Evolutionary conservation across 2,113 vertebrate species (phyloP), one percentile per base, ranked within the genome.

Genomic region (Ceyx melanurus): DNA sequence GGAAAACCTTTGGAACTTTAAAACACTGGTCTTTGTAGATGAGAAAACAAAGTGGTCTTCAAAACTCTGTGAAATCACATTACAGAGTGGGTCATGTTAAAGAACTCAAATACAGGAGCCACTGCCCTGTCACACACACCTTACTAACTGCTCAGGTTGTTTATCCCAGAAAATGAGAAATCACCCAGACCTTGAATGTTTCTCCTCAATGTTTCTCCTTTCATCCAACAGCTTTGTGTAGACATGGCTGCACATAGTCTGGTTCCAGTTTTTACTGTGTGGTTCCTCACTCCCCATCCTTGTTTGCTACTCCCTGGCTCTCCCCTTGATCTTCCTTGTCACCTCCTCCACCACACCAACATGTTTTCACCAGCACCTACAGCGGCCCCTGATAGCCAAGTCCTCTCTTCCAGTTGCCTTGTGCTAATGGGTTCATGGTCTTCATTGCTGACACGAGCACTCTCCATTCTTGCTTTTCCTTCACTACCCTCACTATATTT

Each of bases 221-320:
- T 15, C 54, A 84, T 21, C 42, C 66, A 58, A 37, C 2, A 2
- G 23, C 25, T 56, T n/a, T 26, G 37, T 17, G 48, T 10, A 71
- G 43, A 37, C 13, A 40, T 1, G 10, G 3, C 5, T 87, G 33
- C 1, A 3, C 29, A 17, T 6, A 17, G 22, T 45, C n/a, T 56
- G 20, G 8, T 4, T 4, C 19, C 7, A 1, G 15, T 43, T 68
- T 42, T 81, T 31, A 37, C 9, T 0, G 0, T 0, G 1, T 13
- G 4, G 5, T 57, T 89, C 86, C 66, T 60, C 43, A 25, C 21
- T 86, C 10, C 7, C 4, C 18, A 13, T 12, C 11, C 28, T 25
- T 51, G 5, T 42, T 77, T 70, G 46, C 31, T 68, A 31, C 45
- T 48, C 45, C 6, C 45, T 67, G 43, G 21, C 66, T 68, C 10